These are phyloP conservation scores for Watsonalla cultraria DNA, from an alignment of 2,888 invertebrate species.

Conservation along the genomic window DNA sequence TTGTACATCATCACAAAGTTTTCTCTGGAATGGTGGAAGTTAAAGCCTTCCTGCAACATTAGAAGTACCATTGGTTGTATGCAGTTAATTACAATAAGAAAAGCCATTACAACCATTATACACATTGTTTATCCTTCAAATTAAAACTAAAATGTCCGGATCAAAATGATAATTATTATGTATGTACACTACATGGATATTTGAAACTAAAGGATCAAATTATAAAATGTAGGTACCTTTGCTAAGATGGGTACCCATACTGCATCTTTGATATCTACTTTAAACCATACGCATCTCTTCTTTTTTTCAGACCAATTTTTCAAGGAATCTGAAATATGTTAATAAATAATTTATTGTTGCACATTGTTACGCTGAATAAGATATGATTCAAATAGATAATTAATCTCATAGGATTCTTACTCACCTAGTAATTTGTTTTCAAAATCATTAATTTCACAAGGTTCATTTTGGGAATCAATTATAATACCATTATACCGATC, in stretches of 20 bases:
- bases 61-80: background rate
- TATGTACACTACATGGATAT: background rate
- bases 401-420: conserved; percentile 11
- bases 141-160: background rate
- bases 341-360: background rate
- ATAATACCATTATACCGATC: conserved; percentile 87
- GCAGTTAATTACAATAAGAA: background rate
- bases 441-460: conserved; percentile 74
- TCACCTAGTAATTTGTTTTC: conserved; percentile 78
- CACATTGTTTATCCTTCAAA: background rate
- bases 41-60: conserved; percentile 83
- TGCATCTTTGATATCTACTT: conserved; percentile 83
- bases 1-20: conserved; percentile 88
- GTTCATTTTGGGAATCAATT: conserved; percentile 81
- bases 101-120: background rate
- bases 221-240: conserved; percentile 65
- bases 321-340: conserved; percentile 80
- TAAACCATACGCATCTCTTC: conserved; percentile 89
- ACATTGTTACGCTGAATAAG: background rate
- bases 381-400: background rate
- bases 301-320: conserved; percentile 81
- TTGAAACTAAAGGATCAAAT: no score
- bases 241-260: conserved; percentile 87
- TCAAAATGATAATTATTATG: background rate
- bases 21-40: conserved; percentile 91